These are phyloP conservation scores for Sycon ciliatum DNA, from an alignment of 37 sponge, comb jelly and placozoan genomes.

Conservation along the genomic window DNA sequence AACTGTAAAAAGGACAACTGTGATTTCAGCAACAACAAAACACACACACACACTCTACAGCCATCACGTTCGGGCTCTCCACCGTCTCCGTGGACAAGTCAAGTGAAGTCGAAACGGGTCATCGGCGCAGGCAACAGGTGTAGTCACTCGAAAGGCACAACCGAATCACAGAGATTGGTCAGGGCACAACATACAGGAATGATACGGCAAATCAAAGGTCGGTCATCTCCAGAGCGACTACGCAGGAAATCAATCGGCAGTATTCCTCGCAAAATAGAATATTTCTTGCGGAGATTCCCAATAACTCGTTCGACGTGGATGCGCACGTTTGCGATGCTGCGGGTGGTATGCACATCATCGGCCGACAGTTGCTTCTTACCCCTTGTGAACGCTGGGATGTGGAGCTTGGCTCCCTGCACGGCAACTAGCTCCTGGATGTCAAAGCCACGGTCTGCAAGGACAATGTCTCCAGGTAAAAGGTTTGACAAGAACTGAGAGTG, in stretches of 20 bases:
- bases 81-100: constrained; percentile 28
- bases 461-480: constrained; percentile 55
- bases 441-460: constrained; percentile 67
- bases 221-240: constrained; percentile 10
- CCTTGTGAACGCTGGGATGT: constrained; percentile 60
- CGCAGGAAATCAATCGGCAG: constrained; percentile 37
- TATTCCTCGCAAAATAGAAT: constrained; percentile 35
- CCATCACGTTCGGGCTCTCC: too few relatives aligned
- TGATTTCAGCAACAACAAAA: too few relatives aligned
- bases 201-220: constrained; percentile 28
- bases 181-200: constrained; percentile 48
- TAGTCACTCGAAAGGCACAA: constrained; percentile 43
- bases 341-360: constrained; percentile 39
- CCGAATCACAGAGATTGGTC: constrained; percentile 44
- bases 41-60: too few relatives aligned
- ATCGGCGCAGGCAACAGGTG: too few relatives aligned
- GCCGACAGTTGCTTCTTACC: constrained; percentile 53
- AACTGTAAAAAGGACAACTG: too few relatives aligned
- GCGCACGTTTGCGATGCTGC: constrained; percentile 55
- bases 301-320: constrained; percentile 73
- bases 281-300: constrained; percentile 43
- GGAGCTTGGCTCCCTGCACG: constrained; percentile 26
- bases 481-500: constrained; percentile 45
- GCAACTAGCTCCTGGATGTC: constrained; percentile 58
- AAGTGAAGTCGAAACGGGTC: too few relatives aligned